phyloP scores from a whole-genome alignment of 2,797 vertebrate genomes.

The Enteromius thamalakanensis region DNA sequence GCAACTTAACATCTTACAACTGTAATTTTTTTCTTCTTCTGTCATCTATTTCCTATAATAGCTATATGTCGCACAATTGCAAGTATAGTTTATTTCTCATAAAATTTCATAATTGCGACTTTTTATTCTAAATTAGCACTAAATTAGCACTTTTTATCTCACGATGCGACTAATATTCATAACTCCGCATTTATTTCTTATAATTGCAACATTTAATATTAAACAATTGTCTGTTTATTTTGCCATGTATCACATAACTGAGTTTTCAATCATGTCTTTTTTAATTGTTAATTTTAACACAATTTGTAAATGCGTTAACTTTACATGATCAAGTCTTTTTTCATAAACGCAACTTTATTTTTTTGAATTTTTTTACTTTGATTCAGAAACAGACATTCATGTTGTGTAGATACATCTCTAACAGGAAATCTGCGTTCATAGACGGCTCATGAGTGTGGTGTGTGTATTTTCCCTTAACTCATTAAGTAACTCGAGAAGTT shows the following conservation, averaged over 20 bases:
- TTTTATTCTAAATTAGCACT: too few relatives aligned
- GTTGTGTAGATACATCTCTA: neutral
- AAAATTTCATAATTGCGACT: neutral
- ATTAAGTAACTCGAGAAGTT: conserved; percentile 3
- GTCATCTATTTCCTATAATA: neutral
- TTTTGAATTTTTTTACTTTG: neutral
- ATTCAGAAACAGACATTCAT: neutral
- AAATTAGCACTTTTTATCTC: neutral
- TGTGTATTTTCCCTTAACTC: neutral
- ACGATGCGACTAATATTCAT: neutral
- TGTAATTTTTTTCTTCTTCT: too few relatives aligned
- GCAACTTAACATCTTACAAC: neutral
- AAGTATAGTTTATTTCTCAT: too few relatives aligned
- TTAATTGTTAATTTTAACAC: too few relatives aligned
- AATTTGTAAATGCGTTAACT: too few relatives aligned
- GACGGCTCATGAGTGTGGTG: neutral
- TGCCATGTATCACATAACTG: neutral
- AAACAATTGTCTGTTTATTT: neutral
- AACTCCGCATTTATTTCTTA: neutral
- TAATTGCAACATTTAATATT: neutral
- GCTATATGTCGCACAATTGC: neutral
- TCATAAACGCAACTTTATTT: neutral
- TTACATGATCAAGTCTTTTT: neutral
- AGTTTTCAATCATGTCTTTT: neutral
- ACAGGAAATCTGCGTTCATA: neutral